Evolutionary conservation across 2,888 invertebrate species (phyloP).

Genomic region (Melipona beecheii): DNA sequence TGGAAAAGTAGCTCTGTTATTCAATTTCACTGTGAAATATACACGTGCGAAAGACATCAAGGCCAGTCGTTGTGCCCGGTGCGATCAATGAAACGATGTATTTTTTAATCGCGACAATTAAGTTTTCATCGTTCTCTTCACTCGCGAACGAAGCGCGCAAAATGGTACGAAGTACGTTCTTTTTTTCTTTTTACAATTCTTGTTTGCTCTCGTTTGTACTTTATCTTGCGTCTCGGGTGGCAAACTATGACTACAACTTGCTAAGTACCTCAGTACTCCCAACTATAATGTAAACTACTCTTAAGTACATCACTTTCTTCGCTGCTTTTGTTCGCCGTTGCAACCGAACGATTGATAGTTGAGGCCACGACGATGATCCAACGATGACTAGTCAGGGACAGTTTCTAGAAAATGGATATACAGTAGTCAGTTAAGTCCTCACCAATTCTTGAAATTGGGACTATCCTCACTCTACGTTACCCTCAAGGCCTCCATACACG

Average conservation of each 20-base stretch:
- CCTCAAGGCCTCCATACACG: no score
- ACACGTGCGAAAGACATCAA: neutral
- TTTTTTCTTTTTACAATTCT: no score
- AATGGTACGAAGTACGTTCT: neutral
- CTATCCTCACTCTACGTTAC: no score
- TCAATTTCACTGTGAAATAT: constrained; percentile 31
- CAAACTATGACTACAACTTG: neutral
- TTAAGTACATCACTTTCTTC: neutral
- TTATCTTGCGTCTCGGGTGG: constrained; percentile 2
- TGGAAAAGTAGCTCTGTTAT: constrained; percentile 35
- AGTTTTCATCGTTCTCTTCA: neutral
- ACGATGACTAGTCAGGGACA: neutral
- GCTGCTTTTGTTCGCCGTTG: constrained; percentile 11
- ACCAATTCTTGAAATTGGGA: no score
- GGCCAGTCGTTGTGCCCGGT: constrained; percentile 7
- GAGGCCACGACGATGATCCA: constrained; percentile 2
- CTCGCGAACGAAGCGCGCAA: neutral
- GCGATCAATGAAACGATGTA: neutral
- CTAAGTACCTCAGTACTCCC: no score
- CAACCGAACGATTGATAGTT: constrained; percentile 37
- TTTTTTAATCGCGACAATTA: neutral
- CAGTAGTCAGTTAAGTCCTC: no score
- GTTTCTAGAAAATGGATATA: neutral
- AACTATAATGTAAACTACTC: no score
- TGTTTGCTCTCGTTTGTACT: constrained; percentile 13